Evolutionary conservation across 1,140 invertebrate genomes (phyloP), one percentile per base, ranked within the genome.

Genomic region (Cydia splendana): DNA sequence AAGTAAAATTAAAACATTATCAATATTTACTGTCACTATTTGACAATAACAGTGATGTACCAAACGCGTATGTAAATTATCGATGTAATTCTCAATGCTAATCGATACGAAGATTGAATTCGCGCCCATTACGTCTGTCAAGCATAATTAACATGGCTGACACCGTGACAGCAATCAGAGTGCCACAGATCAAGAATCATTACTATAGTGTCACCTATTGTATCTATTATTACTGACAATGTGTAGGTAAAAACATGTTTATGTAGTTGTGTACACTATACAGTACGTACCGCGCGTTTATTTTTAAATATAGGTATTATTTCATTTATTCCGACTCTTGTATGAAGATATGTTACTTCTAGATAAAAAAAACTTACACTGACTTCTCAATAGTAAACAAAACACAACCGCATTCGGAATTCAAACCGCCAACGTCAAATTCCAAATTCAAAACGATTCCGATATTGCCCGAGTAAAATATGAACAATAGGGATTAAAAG

Each of bases 401-500:
- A 75, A 34, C 51, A 75, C 53, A 24, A 51, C 4, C 45, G 74
- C 74, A 75, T 51, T 75, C 73, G 48, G 12, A 51, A 75, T 51
- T 71, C 30, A 71, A 71, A 38, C 67, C 67, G 67, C 67, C 67
- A 71, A 45, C 67, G 67, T 71, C 67, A 71, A 71, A 71, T 71
- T 71, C 67, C 34, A 42, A 71, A 71, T 71, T 71, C 67, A 67
- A 67, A 71, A 34, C 30, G 30, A 71, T 71, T 71, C 67, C 67
- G 67, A 71, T 71, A 75, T 75, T 75, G 20, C 51, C 74, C 45
- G 51, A 75, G 74, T 75, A 53, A 75, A 75, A 53, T 87, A 90
- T 83, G 82, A 90, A 90, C 88, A 90, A 89, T 89, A 84, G 81
- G 77, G 76, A 79, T 79, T 80, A 80, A 85, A 85, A 81, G 83